These are phyloP conservation scores for Seriola aureovittata DNA, from an alignment of 2,113 vertebrate genomes.

Conservation along the genomic window DNA sequence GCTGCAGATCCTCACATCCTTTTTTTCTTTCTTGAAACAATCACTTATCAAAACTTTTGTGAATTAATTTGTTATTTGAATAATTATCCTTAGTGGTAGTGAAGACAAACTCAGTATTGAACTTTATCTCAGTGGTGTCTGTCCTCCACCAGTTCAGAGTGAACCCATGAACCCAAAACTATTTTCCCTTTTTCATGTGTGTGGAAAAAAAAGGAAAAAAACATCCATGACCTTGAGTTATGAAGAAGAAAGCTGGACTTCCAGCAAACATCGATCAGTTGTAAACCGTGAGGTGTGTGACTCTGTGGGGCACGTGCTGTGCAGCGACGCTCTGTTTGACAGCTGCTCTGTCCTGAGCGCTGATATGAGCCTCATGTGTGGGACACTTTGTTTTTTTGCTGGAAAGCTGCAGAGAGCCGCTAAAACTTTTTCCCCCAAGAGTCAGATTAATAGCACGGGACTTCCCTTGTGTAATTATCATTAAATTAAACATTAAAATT, in stretches of 20 bases:
- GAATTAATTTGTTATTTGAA: too few species aligned
- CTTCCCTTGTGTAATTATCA: not conserved
- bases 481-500: not conserved
- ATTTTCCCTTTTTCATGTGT: not conserved
- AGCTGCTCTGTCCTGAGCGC: not conserved
- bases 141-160: not conserved
- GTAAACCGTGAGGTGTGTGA: not conserved
- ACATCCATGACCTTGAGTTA: not conserved
- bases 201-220: not conserved
- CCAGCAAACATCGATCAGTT: not conserved
- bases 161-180: not conserved
- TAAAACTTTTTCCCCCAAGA: not conserved
- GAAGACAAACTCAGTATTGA: not conserved
- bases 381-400: not conserved
- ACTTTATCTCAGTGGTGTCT: not conserved
- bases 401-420: not conserved
- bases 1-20: not conserved
- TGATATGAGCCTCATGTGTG: constrained; percentile 1
- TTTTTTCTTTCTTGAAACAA: not conserved
- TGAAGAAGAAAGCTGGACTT: not conserved
- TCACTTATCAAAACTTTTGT: not conserved
- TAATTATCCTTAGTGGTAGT: not conserved
- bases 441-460: not conserved
- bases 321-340: not conserved
- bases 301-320: not conserved